phyloP scores from a whole-genome alignment of 2,888 invertebrate species.

The Heliconius cydno region DNA sequence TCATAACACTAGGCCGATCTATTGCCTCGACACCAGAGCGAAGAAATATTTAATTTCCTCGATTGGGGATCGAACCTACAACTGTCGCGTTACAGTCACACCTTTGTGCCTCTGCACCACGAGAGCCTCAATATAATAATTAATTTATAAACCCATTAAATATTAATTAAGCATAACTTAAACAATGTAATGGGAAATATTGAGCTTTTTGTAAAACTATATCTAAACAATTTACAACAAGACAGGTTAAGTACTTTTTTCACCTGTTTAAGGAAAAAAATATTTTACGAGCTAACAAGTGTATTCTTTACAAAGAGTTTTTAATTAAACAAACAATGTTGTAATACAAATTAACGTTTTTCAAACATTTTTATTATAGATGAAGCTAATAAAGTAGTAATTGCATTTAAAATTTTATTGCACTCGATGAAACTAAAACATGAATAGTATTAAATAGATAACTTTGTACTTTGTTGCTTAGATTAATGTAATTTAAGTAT shows the following conservation, averaged over 20 bases:
- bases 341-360: background rate
- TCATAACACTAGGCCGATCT: too few species aligned
- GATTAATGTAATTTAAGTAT: background rate
- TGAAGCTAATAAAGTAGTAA: background rate
- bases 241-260: constrained; percentile 16
- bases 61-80: too few species aligned
- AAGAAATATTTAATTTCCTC: too few species aligned
- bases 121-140: background rate
- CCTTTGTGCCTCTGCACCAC: too few species aligned
- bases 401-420: background rate
- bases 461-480: background rate
- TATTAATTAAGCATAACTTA: constrained; percentile 15
- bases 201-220: constrained; percentile 5
- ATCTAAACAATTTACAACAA: constrained; percentile 5
- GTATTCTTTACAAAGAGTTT: background rate
- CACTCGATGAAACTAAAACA: background rate
- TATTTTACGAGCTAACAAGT: constrained; percentile 17
- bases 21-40: too few species aligned
- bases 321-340: constrained; percentile 26
- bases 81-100: too few species aligned
- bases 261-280: constrained; percentile 7
- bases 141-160: background rate
- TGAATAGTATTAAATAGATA: background rate
- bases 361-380: background rate
- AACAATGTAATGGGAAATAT: background rate